phyloP scores from a whole-genome alignment of 2,797 vertebrate genomes.

The Gymnoscopelus microlampas region DNA sequence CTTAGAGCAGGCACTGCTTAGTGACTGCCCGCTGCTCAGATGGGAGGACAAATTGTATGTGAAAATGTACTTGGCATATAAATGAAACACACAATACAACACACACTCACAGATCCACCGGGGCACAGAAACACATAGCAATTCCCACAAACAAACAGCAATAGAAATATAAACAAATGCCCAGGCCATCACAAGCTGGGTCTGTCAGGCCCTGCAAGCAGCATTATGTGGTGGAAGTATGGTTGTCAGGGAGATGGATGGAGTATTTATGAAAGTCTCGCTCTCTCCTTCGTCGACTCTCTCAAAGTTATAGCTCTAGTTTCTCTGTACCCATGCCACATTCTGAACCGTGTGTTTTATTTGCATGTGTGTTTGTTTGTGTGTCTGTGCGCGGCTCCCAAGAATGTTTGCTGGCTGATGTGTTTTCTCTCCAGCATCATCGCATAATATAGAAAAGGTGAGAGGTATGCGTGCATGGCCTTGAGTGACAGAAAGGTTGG shows the following conservation, averaged over 20 bases:
- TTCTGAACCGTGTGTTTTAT: conserved; percentile 2
- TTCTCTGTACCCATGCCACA: conserved; percentile 35
- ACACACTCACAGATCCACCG: not conserved
- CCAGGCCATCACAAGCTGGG: conserved; percentile 27
- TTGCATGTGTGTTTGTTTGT: conserved; percentile 26
- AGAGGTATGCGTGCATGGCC: conserved; percentile 60
- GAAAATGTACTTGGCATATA: too few relatives aligned
- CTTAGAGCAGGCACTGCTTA: too few relatives aligned
- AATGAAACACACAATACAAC: not conserved
- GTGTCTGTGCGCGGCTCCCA: conserved; percentile 27
- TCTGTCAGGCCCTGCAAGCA: conserved; percentile 27
- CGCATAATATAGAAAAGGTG: conserved; percentile 51
- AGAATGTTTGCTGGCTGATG: conserved; percentile 41
- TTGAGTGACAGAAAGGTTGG: conserved; percentile 76
- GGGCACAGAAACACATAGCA: conserved; percentile 2
- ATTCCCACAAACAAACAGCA: conserved; percentile 17
- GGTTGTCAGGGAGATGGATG: conserved; percentile 71
- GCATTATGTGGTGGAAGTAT: conserved; percentile 35
- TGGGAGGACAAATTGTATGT: too few relatives aligned
- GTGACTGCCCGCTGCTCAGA: too few relatives aligned
- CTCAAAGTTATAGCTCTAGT: conserved; percentile 50
- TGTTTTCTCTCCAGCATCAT: conserved; percentile 32
- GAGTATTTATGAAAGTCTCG: conserved; percentile 64
- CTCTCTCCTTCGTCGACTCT: conserved; percentile 30
- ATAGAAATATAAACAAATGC: conserved; percentile 36